phyloP scores from a whole-genome alignment of 2,888 invertebrate genomes.

The Cecidostiba fungosa region DNA sequence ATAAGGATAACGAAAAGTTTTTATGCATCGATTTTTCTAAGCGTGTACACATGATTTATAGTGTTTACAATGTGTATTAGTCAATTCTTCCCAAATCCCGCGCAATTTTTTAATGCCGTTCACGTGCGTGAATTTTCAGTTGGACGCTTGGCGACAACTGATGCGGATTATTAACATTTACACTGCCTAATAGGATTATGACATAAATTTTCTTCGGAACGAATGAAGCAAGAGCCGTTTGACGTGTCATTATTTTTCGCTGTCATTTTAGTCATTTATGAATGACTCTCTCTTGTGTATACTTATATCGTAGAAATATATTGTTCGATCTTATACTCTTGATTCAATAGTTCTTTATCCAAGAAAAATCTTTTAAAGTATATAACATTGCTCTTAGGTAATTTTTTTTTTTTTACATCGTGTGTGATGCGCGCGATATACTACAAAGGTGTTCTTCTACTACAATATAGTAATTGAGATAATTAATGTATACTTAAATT shows the following conservation, averaged over 20 bases:
- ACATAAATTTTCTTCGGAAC: background rate
- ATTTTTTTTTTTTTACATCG: conserved; percentile 41
- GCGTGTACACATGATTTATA: background rate
- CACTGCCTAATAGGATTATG: background rate
- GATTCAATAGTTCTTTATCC: conserved; percentile 13
- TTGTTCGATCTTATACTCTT: background rate
- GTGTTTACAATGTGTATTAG: background rate
- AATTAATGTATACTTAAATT: conserved; percentile 10
- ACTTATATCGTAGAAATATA: background rate
- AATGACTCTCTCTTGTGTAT: conserved; percentile 15
- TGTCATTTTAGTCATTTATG: conserved; percentile 24
- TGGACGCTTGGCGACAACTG: conserved; percentile 49
- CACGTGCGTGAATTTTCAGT: conserved; percentile 9
- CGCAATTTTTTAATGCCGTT: background rate
- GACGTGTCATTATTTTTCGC: background rate
- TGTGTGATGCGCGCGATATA: conserved; percentile 35
- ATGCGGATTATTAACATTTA: conserved; percentile 38
- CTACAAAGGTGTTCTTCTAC: background rate
- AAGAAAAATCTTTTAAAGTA: conserved; percentile 38
- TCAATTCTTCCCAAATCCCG: conserved; percentile 26
- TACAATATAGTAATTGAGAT: background rate
- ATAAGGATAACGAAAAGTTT: background rate
- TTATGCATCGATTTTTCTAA: background rate
- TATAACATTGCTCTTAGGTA: conserved; percentile 44
- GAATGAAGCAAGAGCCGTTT: conserved; percentile 37